These are phyloP conservation scores for Triplophysa yarkandensis DNA, from an alignment of 2,797 vertebrate genomes.

Conservation along the genomic window DNA sequence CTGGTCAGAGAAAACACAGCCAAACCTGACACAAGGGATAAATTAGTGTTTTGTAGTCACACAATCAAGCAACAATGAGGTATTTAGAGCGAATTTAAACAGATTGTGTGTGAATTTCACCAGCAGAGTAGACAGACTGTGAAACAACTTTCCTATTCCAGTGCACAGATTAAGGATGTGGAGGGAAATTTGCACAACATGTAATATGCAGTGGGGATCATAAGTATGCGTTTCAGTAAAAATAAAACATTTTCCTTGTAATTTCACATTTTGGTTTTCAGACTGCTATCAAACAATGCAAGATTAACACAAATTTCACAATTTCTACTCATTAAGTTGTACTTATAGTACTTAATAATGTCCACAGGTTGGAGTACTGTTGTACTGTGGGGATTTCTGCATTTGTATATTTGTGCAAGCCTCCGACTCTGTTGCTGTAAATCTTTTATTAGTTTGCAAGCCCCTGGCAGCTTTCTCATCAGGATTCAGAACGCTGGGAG, in stretches of 20 bases:
- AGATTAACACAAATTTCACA: not conserved
- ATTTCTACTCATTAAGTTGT: too few relatives aligned
- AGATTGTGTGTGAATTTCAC: not conserved
- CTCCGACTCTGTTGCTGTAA: not conserved
- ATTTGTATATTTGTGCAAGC: not conserved
- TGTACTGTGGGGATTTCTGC: not conserved
- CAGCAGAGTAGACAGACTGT: not conserved
- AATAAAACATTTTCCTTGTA: not conserved
- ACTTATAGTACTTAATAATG: not conserved
- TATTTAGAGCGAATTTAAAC: not conserved
- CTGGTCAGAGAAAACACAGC: too few relatives aligned
- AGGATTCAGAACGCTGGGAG: slow-evolving; percentile 1
- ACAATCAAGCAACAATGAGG: not conserved
- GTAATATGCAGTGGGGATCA: not conserved
- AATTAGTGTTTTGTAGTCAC: too few relatives aligned
- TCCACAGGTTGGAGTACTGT: not conserved
- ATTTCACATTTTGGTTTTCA: not conserved
- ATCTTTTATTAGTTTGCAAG: not conserved
- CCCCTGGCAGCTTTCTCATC: not conserved
- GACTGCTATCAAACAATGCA: not conserved
- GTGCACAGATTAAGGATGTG: not conserved
- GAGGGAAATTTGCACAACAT: not conserved
- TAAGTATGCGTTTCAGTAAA: not conserved
- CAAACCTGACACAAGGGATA: too few relatives aligned
- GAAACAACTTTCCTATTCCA: not conserved